Evolutionary conservation across 1,140 invertebrate species (phyloP), one percentile per base, ranked within the genome.

Genomic region (Zaprionus davidi): DNA sequence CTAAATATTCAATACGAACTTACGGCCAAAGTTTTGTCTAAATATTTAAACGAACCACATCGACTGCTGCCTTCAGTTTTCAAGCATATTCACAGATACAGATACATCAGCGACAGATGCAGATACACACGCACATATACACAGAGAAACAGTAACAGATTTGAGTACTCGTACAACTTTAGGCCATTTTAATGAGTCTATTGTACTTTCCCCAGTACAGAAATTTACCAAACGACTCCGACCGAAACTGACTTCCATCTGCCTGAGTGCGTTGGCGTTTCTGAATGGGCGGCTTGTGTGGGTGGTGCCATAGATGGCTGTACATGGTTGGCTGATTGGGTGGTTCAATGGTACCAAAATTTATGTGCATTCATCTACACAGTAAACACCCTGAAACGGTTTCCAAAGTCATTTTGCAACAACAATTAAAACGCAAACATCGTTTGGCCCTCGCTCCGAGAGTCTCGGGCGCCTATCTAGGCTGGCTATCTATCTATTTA

Each of bases 361-460:
- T 87, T 79, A 86, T 86, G 80, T 73, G 83, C 69, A 82, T 71
- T 86, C 41, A 46, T 79, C 66, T 71, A 57, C 36, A 78, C 82
- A 73, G 79, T 82, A 82, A 86, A 85, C 82, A 82, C 79, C 53
- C 74, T 60, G 70, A 44, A 78, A 84, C 78, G 68, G 59, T 80
- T 67, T 63, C 65, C 64, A 78, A 82, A 82, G 63, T 71, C 66
- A 86, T 82, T 82, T 82, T 71, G 55, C 62, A 72, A 87, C 76
- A 51, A 79, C 83, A 86, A 86, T 86, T 86, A 83, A 79, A 87
- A 73, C 68, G 68, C 78, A 85, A 85, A 71, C 71, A 81, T 70
- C 65, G 82, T 76, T 71, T 46, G n/a, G 58, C 24, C 57, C 24
- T 11, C 31, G 20, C 15, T 34, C 12, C 26, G 26, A 49, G 31